These are phyloP conservation scores for Microcebus griseorufus DNA, from an alignment of 2,113 vertebrate genomes.

Conservation along the genomic window DNA sequence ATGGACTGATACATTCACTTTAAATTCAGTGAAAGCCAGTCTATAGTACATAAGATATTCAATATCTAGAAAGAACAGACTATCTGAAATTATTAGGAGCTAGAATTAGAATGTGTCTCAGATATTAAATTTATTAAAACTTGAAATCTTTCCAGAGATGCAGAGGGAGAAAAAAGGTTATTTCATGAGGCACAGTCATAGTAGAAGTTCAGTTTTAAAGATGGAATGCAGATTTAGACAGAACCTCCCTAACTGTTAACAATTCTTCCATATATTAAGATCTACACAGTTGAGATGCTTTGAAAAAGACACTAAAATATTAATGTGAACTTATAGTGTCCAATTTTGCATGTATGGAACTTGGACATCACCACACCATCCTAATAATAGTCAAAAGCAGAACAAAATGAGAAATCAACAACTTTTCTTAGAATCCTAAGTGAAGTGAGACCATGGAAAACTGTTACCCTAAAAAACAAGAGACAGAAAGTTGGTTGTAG, in stretches of 20 bases:
- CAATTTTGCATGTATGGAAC: not conserved
- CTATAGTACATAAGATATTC: not conserved
- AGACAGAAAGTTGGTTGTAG: not conserved
- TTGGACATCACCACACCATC: not conserved
- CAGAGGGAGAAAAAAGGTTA: not conserved
- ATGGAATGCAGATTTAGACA: not conserved
- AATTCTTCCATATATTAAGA: not conserved
- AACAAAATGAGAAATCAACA: not conserved
- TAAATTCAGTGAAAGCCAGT: not conserved
- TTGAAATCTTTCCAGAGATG: not conserved
- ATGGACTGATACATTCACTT: not conserved
- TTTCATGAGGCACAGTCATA: not conserved
- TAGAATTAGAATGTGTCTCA: not conserved
- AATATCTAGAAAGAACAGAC: not conserved
- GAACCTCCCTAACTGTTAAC: not conserved
- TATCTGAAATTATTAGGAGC: not conserved
- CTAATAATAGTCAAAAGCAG: not conserved
- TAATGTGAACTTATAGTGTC: not conserved
- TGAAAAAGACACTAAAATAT: not conserved
- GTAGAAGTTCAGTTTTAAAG: not conserved
- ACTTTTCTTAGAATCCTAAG: not conserved
- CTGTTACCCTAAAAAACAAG: not conserved
- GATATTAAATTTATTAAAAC: not conserved
- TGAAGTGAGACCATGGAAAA: not conserved
- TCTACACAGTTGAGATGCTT: not conserved